phyloP scores from a whole-genome alignment of 2,888 invertebrate genomes.

The Theretra japonica region DNA sequence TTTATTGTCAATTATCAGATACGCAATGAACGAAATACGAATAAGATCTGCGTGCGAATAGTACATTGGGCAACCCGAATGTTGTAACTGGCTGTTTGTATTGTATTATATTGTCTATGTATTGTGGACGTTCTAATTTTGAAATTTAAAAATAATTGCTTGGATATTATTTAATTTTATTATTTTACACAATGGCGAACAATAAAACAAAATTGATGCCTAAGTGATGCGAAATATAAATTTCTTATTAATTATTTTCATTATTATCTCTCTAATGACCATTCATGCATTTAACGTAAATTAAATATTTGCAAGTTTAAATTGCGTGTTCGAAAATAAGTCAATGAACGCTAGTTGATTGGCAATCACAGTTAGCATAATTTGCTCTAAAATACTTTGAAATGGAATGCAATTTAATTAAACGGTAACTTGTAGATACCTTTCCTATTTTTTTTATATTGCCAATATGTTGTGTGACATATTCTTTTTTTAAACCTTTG shows the following conservation, averaged over 20 bases:
- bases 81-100: constrained; percentile 65
- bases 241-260: not conserved
- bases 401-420: constrained; percentile 6
- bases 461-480: not conserved
- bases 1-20: constrained; percentile 44
- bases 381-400: not conserved
- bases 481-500: constrained; percentile 4
- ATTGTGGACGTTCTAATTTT: constrained; percentile 62
- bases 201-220: not conserved
- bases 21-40: constrained; percentile 52
- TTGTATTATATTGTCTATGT: constrained; percentile 64
- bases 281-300: no score
- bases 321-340: not conserved
- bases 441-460: not conserved
- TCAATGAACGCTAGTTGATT: not conserved
- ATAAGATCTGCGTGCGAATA: constrained; percentile 71
- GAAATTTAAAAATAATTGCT: constrained; percentile 54
- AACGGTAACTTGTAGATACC: not conserved
- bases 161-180: constrained; percentile 27
- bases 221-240: not conserved
- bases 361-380: no score
- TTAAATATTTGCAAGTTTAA: no score
- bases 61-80: constrained; percentile 62
- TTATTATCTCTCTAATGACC: not conserved
- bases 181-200: constrained; percentile 24